These are phyloP conservation scores for Sycophila sp. DNA, from an alignment of 1,140 invertebrate species.

Conservation along the genomic window DNA sequence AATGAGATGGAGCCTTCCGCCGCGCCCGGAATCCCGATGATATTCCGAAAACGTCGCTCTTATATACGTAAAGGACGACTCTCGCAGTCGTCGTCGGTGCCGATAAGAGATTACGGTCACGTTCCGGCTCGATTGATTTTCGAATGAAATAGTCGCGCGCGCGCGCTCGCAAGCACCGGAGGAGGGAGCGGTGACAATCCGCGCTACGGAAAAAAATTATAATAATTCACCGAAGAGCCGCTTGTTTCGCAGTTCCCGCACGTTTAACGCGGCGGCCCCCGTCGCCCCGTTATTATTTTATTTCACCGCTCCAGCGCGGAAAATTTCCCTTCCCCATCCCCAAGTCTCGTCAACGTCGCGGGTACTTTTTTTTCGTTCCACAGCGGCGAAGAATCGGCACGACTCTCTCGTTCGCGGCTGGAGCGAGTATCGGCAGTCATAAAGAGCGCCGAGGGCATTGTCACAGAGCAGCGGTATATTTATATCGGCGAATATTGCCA, in stretches of 20 bases:
- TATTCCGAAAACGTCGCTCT: background rate
- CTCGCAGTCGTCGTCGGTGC: background rate
- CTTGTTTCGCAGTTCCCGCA: constrained; percentile 42
- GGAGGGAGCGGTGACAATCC: no score
- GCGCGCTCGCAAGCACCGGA: background rate
- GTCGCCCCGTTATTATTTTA: constrained; percentile 19
- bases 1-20: constrained; percentile 35
- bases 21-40: constrained; percentile 28
- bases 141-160: constrained; percentile 44
- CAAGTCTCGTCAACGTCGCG: background rate
- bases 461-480: constrained; percentile 13
- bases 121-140: constrained; percentile 48
- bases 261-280: constrained; percentile 34
- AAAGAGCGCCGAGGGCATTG: constrained; percentile 11
- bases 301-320: background rate
- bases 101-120: constrained; percentile 41
- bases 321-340: background rate
- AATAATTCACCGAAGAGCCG: constrained; percentile 42
- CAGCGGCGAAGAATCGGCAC: background rate
- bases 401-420: background rate
- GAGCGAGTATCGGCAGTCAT: constrained; percentile 7
- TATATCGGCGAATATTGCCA: constrained; percentile 24
- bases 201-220: constrained; percentile 44
- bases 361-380: background rate
- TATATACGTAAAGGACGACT: no score